Evolutionary conservation across 2,797 vertebrate species (phyloP), one percentile per base, ranked within the genome.

Genomic region (Zenarchopterus dispar): DNA sequence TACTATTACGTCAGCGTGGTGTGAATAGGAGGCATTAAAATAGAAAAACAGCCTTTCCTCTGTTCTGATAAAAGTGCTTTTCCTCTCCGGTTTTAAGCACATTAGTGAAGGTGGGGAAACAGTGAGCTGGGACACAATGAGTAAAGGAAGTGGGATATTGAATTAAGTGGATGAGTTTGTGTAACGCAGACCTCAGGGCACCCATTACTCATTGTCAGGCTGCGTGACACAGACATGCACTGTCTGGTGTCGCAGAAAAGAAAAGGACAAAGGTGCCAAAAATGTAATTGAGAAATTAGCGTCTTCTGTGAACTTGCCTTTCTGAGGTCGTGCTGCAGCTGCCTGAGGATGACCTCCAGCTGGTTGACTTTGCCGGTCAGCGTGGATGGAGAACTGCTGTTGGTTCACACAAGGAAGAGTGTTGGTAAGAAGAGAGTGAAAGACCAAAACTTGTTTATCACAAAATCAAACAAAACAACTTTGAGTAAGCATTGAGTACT

Each of bases 291-390:
- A 61, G 50, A 62, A 26, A 28, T 44, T 2, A 26, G 24, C 11
- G 39, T 42, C 24, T 13, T 0, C 17, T 4, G 23, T 8, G 6
- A n/a, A 39, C 73, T 86, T 85, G 96, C 97, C 95, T 98, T 97
- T 75, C 94, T 92, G 64, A 99, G 93, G 85, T 99, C 97, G 0
- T 95, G 94, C 88, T 99, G 97, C 62, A 99, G 92, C 70, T 98
- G 97, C 62, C 95, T 93, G 64, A 99, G 95, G 81, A 98, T 96
- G 80, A 98, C 88, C 90, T 99, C 97, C 73, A 99, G 90, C 85
- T 98, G 97, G 85, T 98, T 98, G 67, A 99, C 97, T 93, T 98
- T 99, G 45, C 97, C 97, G 2, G 97, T 99, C 53, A 99, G 92
- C 0, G 96, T 95, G 46, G 95, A 93, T 0, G 97, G 94, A 45